phyloP scores from a whole-genome alignment of 2,113 vertebrate species.

The Xenopus laevis region DNA sequence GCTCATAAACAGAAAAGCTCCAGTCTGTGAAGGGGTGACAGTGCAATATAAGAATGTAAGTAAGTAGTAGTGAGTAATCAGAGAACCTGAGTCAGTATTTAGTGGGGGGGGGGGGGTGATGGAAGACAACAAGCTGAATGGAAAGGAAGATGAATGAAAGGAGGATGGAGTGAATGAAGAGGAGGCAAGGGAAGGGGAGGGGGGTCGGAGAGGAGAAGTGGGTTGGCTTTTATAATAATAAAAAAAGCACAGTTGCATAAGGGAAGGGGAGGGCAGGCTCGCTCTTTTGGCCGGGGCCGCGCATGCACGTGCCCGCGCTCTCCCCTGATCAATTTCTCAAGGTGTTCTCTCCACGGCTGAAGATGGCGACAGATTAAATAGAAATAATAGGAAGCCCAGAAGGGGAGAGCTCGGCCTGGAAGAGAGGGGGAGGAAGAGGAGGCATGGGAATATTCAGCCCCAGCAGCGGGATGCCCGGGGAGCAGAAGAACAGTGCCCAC shows the following conservation, averaged over 20 bases:
- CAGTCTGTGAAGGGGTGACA: neutral
- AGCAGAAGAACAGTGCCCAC: slow-evolving; percentile 52
- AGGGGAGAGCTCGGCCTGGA: slow-evolving; percentile 53
- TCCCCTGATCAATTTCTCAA: slow-evolving; percentile 64
- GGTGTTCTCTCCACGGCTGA: slow-evolving; percentile 71
- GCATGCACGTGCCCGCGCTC: slow-evolving; percentile 49
- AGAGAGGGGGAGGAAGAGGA: slow-evolving; percentile 35
- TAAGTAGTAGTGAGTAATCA: too few species aligned
- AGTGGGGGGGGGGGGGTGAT: neutral
- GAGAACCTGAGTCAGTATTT: slow-evolving; percentile 1
- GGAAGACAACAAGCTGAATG: slow-evolving; percentile 28
- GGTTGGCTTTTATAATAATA: slow-evolving; percentile 30
- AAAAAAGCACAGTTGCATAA: slow-evolving; percentile 30
- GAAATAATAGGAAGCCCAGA: slow-evolving; percentile 34
- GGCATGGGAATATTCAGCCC: slow-evolving; percentile 41
- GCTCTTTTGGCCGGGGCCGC: slow-evolving; percentile 53
- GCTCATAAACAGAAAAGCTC: too few species aligned
- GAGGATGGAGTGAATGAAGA: slow-evolving; percentile 26
- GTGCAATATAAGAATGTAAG: too few species aligned
- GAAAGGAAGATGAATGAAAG: slow-evolving; percentile 37
- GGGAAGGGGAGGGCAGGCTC: slow-evolving; percentile 47
- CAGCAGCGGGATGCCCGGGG: slow-evolving; percentile 53
- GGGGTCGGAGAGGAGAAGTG: slow-evolving; percentile 2
- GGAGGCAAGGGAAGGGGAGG: slow-evolving; percentile 6
- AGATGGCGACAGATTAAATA: slow-evolving; percentile 75